Evolutionary conservation across 2,113 vertebrate genomes (phyloP).

Genomic region (Trematocara variabile): DNA sequence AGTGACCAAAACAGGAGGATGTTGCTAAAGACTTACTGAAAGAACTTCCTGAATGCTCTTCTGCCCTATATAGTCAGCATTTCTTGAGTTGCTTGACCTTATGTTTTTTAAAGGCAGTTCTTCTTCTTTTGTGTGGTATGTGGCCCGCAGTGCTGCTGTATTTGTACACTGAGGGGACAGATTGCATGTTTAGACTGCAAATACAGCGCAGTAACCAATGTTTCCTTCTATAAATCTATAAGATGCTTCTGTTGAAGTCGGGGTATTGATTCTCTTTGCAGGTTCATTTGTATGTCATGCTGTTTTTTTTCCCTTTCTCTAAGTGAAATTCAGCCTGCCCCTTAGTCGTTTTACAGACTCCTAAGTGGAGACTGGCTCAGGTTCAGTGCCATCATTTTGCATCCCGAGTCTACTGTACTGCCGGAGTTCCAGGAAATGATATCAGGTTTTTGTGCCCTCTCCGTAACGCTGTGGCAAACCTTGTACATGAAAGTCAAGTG

Average conservation of each 20-base stretch:
- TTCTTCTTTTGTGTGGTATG: not conserved
- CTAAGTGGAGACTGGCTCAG: constrained; percentile 14
- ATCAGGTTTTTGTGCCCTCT: not conserved
- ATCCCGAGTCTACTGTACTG: not conserved
- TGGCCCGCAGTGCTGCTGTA: not conserved
- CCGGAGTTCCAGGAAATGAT: not conserved
- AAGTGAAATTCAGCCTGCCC: constrained; percentile 28
- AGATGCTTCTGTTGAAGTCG: not conserved
- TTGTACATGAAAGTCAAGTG: not conserved
- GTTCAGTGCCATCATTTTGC: not conserved
- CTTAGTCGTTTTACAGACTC: not conserved
- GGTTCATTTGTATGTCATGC: constrained; percentile 9
- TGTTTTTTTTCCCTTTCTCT: not conserved
- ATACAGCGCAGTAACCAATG: not conserved
- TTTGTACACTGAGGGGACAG: not conserved
- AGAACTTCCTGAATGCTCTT: constrained; percentile 19
- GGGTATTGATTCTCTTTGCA: constrained; percentile 33
- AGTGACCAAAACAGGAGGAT: constrained; percentile 10
- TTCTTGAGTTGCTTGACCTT: not conserved
- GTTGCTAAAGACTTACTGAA: constrained; percentile 9
- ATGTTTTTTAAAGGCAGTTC: not conserved
- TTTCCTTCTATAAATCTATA: constrained; percentile 6
- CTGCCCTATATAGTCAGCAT: not conserved
- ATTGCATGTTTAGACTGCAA: not conserved
- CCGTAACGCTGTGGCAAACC: not conserved